phyloP scores from a whole-genome alignment of 2,888 invertebrate species.

The Melieria crassipennis region DNA sequence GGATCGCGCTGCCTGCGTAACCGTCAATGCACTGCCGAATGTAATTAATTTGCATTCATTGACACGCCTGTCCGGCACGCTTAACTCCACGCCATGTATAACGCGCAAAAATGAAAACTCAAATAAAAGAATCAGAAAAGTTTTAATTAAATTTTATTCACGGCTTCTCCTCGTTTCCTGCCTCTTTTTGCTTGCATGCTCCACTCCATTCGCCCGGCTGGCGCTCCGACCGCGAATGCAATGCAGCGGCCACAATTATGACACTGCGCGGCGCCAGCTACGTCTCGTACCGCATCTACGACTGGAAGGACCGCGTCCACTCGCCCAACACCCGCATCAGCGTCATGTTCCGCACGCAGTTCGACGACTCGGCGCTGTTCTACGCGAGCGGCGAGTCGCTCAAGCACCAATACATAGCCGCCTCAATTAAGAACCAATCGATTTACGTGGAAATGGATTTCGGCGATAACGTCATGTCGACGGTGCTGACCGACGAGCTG shows the following conservation, averaged over 20 bases:
- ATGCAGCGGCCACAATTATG: conserved; percentile 82
- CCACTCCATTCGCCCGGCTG: neutral
- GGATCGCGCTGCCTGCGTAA: neutral
- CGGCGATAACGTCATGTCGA: conserved; percentile 79
- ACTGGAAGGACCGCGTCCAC: conserved; percentile 91
- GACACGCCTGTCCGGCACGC: neutral
- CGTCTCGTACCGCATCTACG: conserved; percentile 90
- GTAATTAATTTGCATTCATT: conserved; percentile 11
- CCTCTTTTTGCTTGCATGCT: conserved; percentile 6
- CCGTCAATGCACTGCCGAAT: neutral
- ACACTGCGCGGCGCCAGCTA: conserved; percentile 91
- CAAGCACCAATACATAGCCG: conserved; percentile 89
- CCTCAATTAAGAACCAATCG: conserved; percentile 83
- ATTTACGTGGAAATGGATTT: conserved; percentile 89
- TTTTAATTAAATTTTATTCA: conserved; percentile 9
- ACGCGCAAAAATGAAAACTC: neutral
- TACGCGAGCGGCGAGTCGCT: conserved; percentile 90
- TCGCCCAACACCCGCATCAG: conserved; percentile 88
- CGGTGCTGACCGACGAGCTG: conserved; percentile 74
- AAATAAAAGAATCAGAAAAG: neutral
- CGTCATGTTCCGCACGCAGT: conserved; percentile 88
- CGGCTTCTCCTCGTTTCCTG: conserved; percentile 6
- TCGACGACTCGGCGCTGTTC: conserved; percentile 90
- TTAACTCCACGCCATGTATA: neutral
- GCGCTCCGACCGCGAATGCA: neutral